Evolutionary conservation across 2,113 vertebrate genomes (phyloP).

Genomic region (Chlorodrepanis virens): DNA sequence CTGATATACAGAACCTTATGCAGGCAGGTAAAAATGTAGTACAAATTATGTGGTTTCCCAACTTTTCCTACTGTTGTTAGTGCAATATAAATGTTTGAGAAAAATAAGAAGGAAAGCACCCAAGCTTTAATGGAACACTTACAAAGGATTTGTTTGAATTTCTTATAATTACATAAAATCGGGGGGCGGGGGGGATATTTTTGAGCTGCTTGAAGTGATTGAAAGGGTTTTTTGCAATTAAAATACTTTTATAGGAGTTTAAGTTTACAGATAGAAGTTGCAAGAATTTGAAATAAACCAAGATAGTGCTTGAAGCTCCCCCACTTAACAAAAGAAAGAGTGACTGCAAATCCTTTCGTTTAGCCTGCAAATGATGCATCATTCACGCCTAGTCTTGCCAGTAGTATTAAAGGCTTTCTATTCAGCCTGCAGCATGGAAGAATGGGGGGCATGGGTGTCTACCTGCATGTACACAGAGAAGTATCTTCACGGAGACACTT

Average conservation of each 20-base stretch:
- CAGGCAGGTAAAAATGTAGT: neutral
- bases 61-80: neutral
- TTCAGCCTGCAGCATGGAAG: neutral
- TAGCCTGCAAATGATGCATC: conserved; percentile 16
- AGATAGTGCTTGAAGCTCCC: neutral
- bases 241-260: neutral
- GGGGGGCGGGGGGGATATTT: neutral
- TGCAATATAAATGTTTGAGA: neutral
- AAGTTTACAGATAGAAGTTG: neutral
- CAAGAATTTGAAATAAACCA: neutral
- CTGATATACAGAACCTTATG: neutral
- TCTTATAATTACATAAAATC: neutral
- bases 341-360: conserved; percentile 68
- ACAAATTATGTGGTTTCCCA: neutral
- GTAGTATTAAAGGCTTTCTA: conserved; percentile 49
- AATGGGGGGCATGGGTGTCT: accelerated
- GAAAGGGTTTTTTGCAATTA: neutral
- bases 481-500: neutral
- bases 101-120: neutral
- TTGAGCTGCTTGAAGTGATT: neutral
- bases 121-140: neutral
- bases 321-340: neutral
- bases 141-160: neutral
- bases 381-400: conserved; percentile 27
- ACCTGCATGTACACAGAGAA: accelerated